Conservation (phyloP, 2,113 vertebrate species). For the Herpetotheres cachinnans region DNA sequence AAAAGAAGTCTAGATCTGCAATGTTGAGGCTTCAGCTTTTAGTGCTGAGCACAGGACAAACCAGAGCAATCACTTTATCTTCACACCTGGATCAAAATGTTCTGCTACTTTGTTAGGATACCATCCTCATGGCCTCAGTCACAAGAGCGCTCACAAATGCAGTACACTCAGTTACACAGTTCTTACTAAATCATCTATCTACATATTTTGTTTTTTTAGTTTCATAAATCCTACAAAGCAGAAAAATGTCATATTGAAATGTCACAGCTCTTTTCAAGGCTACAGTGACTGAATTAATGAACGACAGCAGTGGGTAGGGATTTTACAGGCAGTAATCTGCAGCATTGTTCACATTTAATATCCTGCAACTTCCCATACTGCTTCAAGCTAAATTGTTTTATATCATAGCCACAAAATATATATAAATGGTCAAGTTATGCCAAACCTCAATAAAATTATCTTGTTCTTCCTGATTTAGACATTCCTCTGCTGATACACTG, state of each 20-base stretch:
- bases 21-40: background rate
- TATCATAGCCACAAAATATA: background rate
- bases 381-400: background rate
- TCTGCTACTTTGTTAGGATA: background rate
- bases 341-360: background rate
- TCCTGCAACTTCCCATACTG: background rate
- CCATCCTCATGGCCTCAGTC: background rate
- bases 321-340: background rate
- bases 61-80: background rate
- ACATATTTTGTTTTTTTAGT: background rate
- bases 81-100: background rate
- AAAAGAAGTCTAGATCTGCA: background rate
- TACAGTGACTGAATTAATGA: background rate
- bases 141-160: background rate
- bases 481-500: slow-evolving; percentile 78
- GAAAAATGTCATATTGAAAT: background rate
- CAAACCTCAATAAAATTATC: slow-evolving; percentile 84
- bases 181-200: background rate
- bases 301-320: background rate
- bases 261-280: background rate
- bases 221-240: background rate
- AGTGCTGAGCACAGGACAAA: background rate
- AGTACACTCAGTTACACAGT: background rate
- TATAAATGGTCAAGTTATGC: background rate
- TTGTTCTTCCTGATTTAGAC: slow-evolving; percentile 67